Conservation (phyloP, 2,797 vertebrate genomes). For the Lerista edwardsae region DNA sequence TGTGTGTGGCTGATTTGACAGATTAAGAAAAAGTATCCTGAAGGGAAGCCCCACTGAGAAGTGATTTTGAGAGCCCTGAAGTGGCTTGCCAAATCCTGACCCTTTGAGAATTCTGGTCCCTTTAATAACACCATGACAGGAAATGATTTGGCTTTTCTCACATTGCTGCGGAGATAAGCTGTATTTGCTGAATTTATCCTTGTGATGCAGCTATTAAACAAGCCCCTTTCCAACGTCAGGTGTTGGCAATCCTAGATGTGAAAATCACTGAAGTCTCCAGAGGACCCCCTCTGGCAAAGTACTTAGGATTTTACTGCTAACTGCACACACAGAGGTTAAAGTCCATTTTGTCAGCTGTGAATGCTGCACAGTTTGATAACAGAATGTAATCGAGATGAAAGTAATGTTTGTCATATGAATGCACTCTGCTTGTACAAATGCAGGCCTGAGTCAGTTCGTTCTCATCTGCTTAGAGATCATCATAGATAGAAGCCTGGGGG, state of each 20-base stretch:
- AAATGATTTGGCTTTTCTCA: background rate
- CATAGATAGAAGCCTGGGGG: background rate
- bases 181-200: background rate
- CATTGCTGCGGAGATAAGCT: background rate
- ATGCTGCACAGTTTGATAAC: constrained; percentile 12
- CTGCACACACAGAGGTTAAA: constrained; percentile 30
- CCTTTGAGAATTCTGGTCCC: background rate
- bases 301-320: constrained; percentile 38
- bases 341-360: background rate
- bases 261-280: constrained; percentile 36
- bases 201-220: background rate
- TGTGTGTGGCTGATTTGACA: background rate
- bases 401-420: background rate
- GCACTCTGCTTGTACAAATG: background rate
- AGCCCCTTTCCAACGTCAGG: background rate
- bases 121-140: background rate
- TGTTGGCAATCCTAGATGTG: background rate
- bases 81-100: background rate
- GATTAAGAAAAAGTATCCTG: background rate
- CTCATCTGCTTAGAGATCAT: background rate
- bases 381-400: background rate
- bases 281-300: constrained; percentile 47
- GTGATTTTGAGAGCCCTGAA: background rate
- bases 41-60: background rate
- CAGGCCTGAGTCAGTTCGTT: background rate